Evolutionary conservation across 2,888 invertebrate species (phyloP).

Genomic region (Ophioninae sp.): DNA sequence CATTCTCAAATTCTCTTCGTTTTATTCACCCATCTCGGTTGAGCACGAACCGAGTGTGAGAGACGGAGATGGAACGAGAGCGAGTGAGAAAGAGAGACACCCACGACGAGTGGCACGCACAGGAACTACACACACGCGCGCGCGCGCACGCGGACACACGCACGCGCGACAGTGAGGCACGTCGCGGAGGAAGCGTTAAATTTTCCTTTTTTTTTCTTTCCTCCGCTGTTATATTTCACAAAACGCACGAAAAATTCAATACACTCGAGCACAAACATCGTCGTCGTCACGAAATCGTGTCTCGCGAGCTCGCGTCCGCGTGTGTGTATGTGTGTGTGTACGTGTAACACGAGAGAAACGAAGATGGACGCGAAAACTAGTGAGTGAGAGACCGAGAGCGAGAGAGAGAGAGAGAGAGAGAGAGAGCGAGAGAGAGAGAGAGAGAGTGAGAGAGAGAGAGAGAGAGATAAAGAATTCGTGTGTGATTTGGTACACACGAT

Average conservation of each 20-base stretch:
- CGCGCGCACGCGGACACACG: constrained; percentile 58
- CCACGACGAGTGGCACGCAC: constrained; percentile 47
- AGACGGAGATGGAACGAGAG: constrained; percentile 27
- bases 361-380: constrained; percentile 44
- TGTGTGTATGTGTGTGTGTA: constrained; percentile 14
- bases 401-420: constrained; percentile 31
- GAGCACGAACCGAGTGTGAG: not conserved
- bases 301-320: not conserved
- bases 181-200: not conserved
- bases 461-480: not conserved
- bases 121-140: constrained; percentile 62
- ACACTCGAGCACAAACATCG: constrained; percentile 14
- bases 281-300: not conserved
- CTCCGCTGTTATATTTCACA: not conserved
- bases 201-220: not conserved
- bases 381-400: too few relatives aligned
- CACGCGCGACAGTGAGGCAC: constrained; percentile 2
- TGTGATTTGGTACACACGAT: constrained; percentile 10
- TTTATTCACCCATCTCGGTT: constrained; percentile 50
- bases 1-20: constrained; percentile 11
- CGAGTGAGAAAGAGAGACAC: constrained; percentile 42
- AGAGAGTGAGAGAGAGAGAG: not conserved
- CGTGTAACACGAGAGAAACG: constrained; percentile 45
- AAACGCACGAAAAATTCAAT: constrained; percentile 12
- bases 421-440: constrained; percentile 13